These are phyloP conservation scores for Pelobates cultripes DNA, from an alignment of 2,797 vertebrate species.

Conservation along the genomic window DNA sequence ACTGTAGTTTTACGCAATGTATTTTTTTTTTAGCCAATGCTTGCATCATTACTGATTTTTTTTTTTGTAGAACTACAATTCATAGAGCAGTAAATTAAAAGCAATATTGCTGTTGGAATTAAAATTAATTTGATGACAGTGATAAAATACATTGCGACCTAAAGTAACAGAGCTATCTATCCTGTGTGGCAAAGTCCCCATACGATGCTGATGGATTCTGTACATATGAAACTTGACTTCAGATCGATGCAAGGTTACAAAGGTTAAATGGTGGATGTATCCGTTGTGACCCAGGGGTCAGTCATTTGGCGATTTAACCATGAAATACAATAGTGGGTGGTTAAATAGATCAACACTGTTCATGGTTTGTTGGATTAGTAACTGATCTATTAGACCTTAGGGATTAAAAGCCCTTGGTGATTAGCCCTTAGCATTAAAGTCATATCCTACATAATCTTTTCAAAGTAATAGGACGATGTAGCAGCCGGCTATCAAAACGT, in stretches of 20 bases:
- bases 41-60: no score
- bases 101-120: no score
- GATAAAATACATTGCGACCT: constrained; percentile 3
- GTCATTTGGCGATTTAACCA: constrained; percentile 72
- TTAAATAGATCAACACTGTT: constrained; percentile 73
- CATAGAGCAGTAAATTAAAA: no score
- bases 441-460: constrained; percentile 52
- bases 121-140: constrained; percentile 25
- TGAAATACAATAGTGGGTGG: constrained; percentile 72
- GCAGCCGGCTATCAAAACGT: constrained; percentile 27
- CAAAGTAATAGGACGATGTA: constrained; percentile 40
- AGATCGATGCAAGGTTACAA: constrained; percentile 65
- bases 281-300: constrained; percentile 71
- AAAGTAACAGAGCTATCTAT: neutral
- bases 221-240: constrained; percentile 57
- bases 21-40: no score
- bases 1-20: no score
- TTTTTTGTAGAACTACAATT: no score
- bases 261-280: constrained; percentile 75
- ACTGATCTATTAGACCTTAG: constrained; percentile 67
- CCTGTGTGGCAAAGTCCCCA: constrained; percentile 10
- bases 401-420: constrained; percentile 67
- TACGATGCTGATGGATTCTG: constrained; percentile 45
- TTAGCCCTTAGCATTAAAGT: constrained; percentile 47
- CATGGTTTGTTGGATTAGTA: constrained; percentile 75